A percentile compares a stretch with the other conserved stretches of the same genome.
Conservation (phyloP, 2,113 vertebrate genomes). For the Mirza zaza region DNA sequence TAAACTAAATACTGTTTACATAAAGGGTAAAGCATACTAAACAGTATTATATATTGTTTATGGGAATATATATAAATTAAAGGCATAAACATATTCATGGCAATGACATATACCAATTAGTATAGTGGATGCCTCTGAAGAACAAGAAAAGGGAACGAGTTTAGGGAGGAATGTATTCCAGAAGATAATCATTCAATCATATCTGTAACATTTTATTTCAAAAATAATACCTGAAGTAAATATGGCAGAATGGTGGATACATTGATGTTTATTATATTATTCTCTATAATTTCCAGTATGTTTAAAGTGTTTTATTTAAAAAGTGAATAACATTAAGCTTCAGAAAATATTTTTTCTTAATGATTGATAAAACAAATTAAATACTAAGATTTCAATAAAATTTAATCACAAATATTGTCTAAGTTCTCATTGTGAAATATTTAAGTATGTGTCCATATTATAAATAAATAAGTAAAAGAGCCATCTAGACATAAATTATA, state of each 20-base stretch:
- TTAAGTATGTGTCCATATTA: background rate
- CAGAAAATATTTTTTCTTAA: background rate
- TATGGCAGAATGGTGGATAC: background rate
- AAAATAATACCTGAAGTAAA: constrained; percentile 38
- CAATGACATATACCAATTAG: background rate
- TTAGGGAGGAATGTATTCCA: background rate
- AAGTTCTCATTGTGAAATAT: constrained; percentile 45
- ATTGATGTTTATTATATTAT: background rate
- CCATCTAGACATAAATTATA: background rate
- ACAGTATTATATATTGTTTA: background rate
- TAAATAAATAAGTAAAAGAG: background rate
- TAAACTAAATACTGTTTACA: background rate
- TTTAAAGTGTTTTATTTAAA: constrained; percentile 40
- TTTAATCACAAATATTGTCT: constrained; percentile 12
- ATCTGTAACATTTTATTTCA: background rate
- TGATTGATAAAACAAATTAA: constrained; percentile 29
- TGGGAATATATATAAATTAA: background rate
- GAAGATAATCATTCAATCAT: background rate
- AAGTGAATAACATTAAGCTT: background rate
- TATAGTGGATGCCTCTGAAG: background rate
- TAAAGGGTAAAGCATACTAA: background rate
- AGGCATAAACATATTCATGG: background rate
- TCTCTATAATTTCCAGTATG: background rate
- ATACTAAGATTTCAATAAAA: constrained; percentile 4
- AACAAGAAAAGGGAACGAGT: background rate